Base-by-base conservation (phyloP, 1,140 invertebrate genomes). In the Cepaea nemoralis region DNA sequence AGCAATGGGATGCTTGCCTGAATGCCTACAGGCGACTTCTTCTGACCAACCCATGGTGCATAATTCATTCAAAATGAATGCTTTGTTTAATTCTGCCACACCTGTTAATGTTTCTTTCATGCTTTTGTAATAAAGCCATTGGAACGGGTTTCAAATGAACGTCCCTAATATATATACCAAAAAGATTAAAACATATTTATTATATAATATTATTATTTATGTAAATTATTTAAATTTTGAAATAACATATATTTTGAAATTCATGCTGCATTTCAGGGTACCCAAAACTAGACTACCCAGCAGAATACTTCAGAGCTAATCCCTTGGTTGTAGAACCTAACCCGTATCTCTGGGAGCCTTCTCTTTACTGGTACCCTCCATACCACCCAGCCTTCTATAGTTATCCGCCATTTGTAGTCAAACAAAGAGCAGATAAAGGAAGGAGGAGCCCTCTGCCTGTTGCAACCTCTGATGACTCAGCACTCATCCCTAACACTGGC, bases 401-500 rank as follows among this genome's bases (percentile, higher is more conserved):
- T 0, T 80, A 73, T 10, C 73, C 74, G 63, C 63, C 70, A 45
- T 63, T 69, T 42, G 50, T 40, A 24, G 10, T 67, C 71, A 55
- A 73, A n/a, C 22, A 39, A 69, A 39, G 14, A 22, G 16, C 42
- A 48, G 82, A 85, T n/a, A 84, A 87, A 33, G 59, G 82, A 31
- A 66, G 81, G 39, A 75, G 79, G 22, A n/a, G n/a, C n/a, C n/a
- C n/a, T 10, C 10, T 14, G 27, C 12, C 27, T 2, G 35, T 12
- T 5, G 27, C 14, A n/a, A 67, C 22, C 8, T 8, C 55, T 42
- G 67, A 71, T 19, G 27, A 50, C 24, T 33, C 42, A n/a, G 6
- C 50, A 8, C 33, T 86, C 1, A 88, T 87, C 66, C 90, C 89
- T 59, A 89, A 88, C 48, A 91, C 88, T 27, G 77, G 86, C 22